phyloP scores from a whole-genome alignment of 1,140 invertebrate species.

The Leptestheria dahalacensis region DNA sequence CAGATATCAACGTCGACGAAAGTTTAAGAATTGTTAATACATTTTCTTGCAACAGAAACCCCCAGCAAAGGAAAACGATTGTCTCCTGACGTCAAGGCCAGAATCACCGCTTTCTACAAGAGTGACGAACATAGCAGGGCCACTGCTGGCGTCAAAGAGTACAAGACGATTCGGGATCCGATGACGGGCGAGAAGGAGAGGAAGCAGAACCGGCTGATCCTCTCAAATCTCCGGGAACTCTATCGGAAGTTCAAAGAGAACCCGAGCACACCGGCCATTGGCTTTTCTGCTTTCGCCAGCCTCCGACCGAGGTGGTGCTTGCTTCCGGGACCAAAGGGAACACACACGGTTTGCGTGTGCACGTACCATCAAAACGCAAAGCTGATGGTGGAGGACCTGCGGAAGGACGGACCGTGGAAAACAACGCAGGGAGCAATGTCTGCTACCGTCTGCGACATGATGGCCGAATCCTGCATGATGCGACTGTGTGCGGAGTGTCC shows the following conservation, averaged over 20 bases:
- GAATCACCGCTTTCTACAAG: constrained; percentile 21
- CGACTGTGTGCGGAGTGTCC: background rate
- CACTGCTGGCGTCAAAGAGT: constrained; percentile 22
- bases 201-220: constrained; percentile 21
- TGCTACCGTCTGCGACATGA: background rate
- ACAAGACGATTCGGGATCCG: constrained; percentile 16
- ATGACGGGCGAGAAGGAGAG: constrained; percentile 13
- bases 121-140: constrained; percentile 20
- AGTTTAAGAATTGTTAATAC: too few species aligned
- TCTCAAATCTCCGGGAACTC: constrained; percentile 21
- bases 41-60: too few species aligned
- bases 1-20: too few species aligned
- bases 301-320: background rate
- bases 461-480: background rate
- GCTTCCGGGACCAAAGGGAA: background rate
- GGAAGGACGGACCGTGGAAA: background rate
- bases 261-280: constrained; percentile 15
- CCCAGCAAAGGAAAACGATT: background rate
- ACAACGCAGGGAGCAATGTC: background rate
- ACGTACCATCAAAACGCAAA: constrained; percentile 20
- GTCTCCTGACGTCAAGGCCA: background rate
- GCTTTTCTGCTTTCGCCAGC: background rate
- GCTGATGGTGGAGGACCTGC: constrained; percentile 19
- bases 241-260: constrained; percentile 19
- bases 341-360: constrained; percentile 19